Conservation (phyloP, 2,113 vertebrate species). For the Synodontis membranacea region DNA sequence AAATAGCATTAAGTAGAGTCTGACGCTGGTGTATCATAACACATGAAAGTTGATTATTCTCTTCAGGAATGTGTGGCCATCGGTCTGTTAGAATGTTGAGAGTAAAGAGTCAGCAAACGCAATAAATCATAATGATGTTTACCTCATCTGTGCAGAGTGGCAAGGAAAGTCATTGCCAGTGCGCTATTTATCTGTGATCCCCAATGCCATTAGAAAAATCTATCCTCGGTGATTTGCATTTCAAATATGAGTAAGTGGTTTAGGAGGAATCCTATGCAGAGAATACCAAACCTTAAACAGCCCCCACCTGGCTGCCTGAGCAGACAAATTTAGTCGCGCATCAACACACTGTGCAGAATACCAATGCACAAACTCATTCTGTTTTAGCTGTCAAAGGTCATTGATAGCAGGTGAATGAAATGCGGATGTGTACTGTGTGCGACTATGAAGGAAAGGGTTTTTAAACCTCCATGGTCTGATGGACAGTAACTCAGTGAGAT, state of each 20-base stretch:
- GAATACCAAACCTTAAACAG: constrained; percentile 49
- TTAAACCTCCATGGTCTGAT: not conserved
- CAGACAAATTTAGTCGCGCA: constrained; percentile 39
- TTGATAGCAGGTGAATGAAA: constrained; percentile 17
- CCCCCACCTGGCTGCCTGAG: constrained; percentile 19
- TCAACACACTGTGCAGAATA: constrained; percentile 40
- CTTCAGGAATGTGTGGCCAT: constrained; percentile 36
- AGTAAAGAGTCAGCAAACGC: constrained; percentile 37
- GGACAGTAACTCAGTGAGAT: not conserved
- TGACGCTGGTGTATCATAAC: constrained; percentile 26
- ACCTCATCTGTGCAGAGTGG: constrained; percentile 40
- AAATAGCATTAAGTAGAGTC: not conserved
- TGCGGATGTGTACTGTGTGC: constrained; percentile 13
- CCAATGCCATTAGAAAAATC: constrained; percentile 53
- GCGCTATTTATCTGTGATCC: constrained; percentile 55
- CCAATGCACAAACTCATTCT: constrained; percentile 41
- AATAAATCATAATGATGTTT: constrained; percentile 56
- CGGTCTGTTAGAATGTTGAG: constrained; percentile 42
- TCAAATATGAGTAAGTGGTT: constrained; percentile 55
- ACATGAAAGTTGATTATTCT: constrained; percentile 38
- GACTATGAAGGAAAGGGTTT: not conserved
- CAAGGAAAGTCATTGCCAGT: constrained; percentile 50
- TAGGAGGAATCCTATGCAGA: constrained; percentile 40
- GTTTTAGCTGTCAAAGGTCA: constrained; percentile 52
- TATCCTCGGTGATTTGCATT: constrained; percentile 56